A percentile compares a stretch with the other conserved stretches of the same genome.
These are phyloP conservation scores for Plotosus lineatus DNA, from an alignment of 2,113 vertebrate genomes.

Conservation along the genomic window DNA sequence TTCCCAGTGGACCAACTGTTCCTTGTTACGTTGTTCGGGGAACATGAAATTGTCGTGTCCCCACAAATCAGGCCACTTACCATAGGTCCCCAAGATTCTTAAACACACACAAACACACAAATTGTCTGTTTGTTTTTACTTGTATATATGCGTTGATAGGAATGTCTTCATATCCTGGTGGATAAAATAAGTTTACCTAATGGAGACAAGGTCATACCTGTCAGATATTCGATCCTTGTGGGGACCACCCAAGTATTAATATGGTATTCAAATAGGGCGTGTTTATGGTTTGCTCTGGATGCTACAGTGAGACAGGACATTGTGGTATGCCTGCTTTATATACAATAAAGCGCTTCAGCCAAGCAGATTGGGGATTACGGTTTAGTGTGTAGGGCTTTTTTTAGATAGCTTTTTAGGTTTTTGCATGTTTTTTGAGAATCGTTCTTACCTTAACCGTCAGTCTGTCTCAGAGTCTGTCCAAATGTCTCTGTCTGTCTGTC, in stretches of 20 bases:
- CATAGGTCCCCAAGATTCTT: background rate
- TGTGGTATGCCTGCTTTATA: background rate
- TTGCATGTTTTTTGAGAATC: background rate
- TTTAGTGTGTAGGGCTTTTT: constrained; percentile 12
- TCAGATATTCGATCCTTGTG: background rate
- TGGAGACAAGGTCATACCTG: background rate
- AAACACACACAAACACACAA: background rate
- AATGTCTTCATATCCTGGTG: background rate
- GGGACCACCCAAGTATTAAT: no score
- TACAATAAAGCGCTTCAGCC: background rate
- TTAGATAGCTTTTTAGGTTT: background rate
- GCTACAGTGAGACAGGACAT: constrained; percentile 10
- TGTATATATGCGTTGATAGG: background rate
- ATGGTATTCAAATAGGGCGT: no score
- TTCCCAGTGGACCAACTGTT: background rate
- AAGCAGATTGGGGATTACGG: background rate
- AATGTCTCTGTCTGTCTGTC: constrained; percentile 50
- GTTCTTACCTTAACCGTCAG: constrained; percentile 42
- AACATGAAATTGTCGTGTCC: background rate
- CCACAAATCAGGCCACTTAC: background rate
- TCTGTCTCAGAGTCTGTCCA: constrained; percentile 49
- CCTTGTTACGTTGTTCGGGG: background rate
- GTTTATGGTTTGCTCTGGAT: constrained; percentile 42
- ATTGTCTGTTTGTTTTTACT: background rate
- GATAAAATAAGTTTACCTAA: background rate